A percentile compares a stretch with the other conserved stretches of the same genome.
These are phyloP conservation scores for Monopterus albus DNA, from an alignment of 2,113 vertebrate species.

Conservation along the genomic window DNA sequence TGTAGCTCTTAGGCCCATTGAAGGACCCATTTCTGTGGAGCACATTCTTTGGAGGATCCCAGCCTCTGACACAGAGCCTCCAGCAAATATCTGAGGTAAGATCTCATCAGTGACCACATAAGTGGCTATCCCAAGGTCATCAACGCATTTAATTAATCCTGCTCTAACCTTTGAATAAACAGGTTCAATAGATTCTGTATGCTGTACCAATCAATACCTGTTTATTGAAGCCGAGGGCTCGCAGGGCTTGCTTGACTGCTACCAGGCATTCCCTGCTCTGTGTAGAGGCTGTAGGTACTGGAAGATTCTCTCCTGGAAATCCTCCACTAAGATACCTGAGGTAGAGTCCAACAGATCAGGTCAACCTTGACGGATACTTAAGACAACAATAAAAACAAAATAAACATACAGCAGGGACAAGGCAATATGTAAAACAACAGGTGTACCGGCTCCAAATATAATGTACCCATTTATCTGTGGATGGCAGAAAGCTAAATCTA, in stretches of 20 bases:
- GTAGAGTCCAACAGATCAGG: constrained; percentile 6
- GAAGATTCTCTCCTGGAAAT: constrained; percentile 66
- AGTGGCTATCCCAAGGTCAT: neutral
- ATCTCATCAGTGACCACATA: constrained; percentile 3
- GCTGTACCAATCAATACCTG: constrained; percentile 81
- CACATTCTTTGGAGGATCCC: no score
- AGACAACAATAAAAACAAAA: neutral
- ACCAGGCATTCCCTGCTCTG: constrained; percentile 87
- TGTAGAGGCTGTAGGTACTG: constrained; percentile 70
- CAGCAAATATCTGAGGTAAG: neutral
- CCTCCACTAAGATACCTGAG: constrained; percentile 86
- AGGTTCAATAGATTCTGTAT: neutral
- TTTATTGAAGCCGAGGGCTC: constrained; percentile 87
- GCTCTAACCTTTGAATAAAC: constrained; percentile 24
- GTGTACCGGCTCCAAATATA: neutral
- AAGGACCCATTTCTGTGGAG: no score
- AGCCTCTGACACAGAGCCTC: neutral
- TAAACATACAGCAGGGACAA: neutral
- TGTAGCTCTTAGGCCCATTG: neutral
- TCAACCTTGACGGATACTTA: neutral
- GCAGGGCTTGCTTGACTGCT: constrained; percentile 87
- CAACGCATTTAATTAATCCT: constrained; percentile 16
- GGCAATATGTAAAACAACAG: neutral
- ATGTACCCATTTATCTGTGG: constrained; percentile 12
- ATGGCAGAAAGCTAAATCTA: neutral